Evolutionary conservation across 2,888 invertebrate species (phyloP).

Genomic region (Busseola fusca): DNA sequence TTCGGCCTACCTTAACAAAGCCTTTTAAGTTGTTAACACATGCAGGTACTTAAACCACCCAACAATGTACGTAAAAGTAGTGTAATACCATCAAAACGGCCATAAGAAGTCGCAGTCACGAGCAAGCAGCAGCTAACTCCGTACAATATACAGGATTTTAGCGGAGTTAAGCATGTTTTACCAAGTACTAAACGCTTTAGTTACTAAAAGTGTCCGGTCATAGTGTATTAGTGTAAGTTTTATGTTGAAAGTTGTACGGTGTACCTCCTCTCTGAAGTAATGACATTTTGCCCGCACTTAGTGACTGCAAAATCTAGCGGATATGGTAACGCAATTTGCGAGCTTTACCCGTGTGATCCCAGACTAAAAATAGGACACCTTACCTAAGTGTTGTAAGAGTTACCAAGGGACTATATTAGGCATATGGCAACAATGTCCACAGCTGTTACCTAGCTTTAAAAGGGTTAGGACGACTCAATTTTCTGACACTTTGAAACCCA

Average conservation of each 20-base stretch:
- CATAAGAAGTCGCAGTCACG: conserved; percentile 33
- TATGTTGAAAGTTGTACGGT: conserved; percentile 62
- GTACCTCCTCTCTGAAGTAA: conserved; percentile 49
- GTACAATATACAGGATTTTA: conserved; percentile 51
- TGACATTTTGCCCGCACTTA: conserved; percentile 53
- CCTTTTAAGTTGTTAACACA: conserved; percentile 9
- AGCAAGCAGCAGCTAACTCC: conserved; percentile 26
- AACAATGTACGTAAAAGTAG: conserved; percentile 25
- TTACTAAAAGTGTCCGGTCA: conserved; percentile 53
- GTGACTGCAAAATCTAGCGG: conserved; percentile 43
- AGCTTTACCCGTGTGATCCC: conserved; percentile 27
- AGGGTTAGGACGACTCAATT: conserved; percentile 35
- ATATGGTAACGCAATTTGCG: conserved; percentile 52
- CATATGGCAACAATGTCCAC: conserved; percentile 21
- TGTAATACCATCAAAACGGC: conserved; percentile 22
- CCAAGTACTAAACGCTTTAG: conserved; percentile 59
- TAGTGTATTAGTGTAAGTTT: conserved; percentile 57
- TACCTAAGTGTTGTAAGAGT: conserved; percentile 18
- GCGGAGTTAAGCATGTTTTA: conserved; percentile 47
- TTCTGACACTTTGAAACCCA: conserved; percentile 16
- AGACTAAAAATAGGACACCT: conserved; percentile 44
- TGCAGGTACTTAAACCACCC: background rate
- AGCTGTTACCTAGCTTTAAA: conserved; percentile 46
- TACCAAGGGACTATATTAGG: conserved; percentile 45
- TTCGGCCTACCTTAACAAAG: background rate